Base-by-base conservation (phyloP, 2,888 invertebrate genomes). In the Spisula solida region DNA sequence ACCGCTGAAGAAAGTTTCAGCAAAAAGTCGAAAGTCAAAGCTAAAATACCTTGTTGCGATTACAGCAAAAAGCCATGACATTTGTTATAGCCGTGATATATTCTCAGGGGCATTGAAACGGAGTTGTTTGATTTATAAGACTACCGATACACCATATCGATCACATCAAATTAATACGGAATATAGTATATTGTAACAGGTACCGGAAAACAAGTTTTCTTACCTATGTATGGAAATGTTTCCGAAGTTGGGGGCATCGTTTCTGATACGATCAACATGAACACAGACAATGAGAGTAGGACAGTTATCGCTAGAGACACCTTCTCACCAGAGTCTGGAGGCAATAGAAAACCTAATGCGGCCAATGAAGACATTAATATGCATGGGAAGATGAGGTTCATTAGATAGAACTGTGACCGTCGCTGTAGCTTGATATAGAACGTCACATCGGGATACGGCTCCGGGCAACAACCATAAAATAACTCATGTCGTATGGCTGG, bases 181-280 rank as follows among this genome's bases (percentile, higher is more conserved):
- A 51, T n/a, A n/a, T n/a, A n/a, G n/a, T n/a, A n/a, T n/a, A 1
- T 51, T 51, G 51, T 51, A 8, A 10, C 51, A 12, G 6, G 16
- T 51, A 51, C 12, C 25, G 12, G 60, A 80, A 79, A 47, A 48
- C 18, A 25, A 25, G 48, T 25, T 10, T 25, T 66, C 80, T 88
- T 91, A 95, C 96, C 96, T 41, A 96, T 95, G 79, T 93, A 95
- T 10, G 96, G 96, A 25, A 96, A 94, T 10, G 94, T 95, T 81
- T 96, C 96, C 10, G 96, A 96, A 0, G 95, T 95, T 0, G 96
- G 94, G 6, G 96, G 96, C 88, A 96, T 93, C 8, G 95, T 94
- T 86, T 96, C 96, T 5, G 95, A 95, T 16, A 96, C 95, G 2
- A 96, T 94, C 51, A 96, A 90, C 78, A 95, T 93, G 88, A 95